phyloP scores from a whole-genome alignment of 2,113 vertebrate species.

The Narcine bancroftii region DNA sequence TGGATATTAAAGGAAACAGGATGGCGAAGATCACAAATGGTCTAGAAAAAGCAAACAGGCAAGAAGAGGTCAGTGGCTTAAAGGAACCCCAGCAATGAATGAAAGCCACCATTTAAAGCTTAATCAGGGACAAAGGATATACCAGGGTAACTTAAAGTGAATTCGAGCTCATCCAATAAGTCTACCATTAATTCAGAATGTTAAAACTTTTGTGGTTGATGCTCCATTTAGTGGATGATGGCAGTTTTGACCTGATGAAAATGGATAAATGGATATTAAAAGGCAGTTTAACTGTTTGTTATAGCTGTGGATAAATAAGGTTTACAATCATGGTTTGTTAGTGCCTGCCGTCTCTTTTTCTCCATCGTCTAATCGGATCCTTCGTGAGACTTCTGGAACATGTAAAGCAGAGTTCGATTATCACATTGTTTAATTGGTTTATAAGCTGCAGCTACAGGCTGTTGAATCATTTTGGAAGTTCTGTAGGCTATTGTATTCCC shows the following conservation, averaged over 20 bases:
- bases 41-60: neutral
- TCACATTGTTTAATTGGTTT: neutral
- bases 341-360: neutral
- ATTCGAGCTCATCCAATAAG: neutral
- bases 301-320: neutral
- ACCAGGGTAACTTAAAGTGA: neutral
- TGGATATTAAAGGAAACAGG: conserved; percentile 6
- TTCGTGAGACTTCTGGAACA: neutral
- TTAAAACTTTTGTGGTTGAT: neutral
- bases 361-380: neutral
- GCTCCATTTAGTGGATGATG: neutral
- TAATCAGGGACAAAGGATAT: neutral
- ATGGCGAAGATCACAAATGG: neutral
- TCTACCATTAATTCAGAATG: neutral
- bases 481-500: neutral
- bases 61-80: neutral
- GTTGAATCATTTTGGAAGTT: neutral
- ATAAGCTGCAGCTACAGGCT: neutral
- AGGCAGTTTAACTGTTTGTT: neutral
- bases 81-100: neutral
- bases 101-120: conserved; percentile 14
- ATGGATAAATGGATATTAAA: neutral
- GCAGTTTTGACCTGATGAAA: neutral
- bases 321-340: neutral
- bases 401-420: neutral